Evolutionary conservation across 37 sponge, comb jelly and placozoan genomes (phyloP).

Genomic region (Halichondria panicea): DNA sequence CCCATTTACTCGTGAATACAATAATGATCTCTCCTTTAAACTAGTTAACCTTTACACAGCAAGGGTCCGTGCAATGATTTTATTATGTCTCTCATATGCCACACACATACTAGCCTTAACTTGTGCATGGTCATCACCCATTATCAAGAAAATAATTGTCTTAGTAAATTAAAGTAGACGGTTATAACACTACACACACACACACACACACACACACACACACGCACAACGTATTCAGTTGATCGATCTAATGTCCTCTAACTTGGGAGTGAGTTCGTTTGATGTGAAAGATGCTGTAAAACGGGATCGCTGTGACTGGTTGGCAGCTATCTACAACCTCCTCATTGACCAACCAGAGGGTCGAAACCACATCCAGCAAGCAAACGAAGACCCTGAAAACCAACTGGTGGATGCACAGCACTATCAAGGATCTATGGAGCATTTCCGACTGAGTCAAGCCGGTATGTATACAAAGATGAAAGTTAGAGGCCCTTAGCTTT

Average conservation of each 20-base stretch:
- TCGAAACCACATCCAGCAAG: constrained; percentile 51
- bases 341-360: constrained; percentile 93
- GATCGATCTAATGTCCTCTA: constrained; percentile 79
- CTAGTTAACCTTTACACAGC: too few relatives aligned
- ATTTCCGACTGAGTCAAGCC: constrained; percentile 49
- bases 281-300: constrained; percentile 82
- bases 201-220: constrained; percentile 1
- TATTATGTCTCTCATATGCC: too few relatives aligned
- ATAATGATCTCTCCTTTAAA: too few relatives aligned
- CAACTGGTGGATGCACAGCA: constrained; percentile 43
- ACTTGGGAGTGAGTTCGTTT: constrained; percentile 63
- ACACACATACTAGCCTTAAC: too few relatives aligned
- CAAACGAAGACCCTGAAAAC: constrained; percentile 39
- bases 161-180: too few relatives aligned
- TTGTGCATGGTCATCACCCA: too few relatives aligned
- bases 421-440: constrained; percentile 40
- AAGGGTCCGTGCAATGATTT: too few relatives aligned
- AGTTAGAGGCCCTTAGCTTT: not conserved
- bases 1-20: too few relatives aligned
- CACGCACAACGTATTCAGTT: constrained; percentile 37
- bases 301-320: constrained; percentile 95
- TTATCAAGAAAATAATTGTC: too few relatives aligned
- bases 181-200: not conserved
- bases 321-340: constrained; percentile 94
- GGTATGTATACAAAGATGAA: not conserved